Evolutionary conservation across 2,113 vertebrate genomes (phyloP), one percentile per base, ranked within the genome.

Genomic region (Hemiprocne comata): DNA sequence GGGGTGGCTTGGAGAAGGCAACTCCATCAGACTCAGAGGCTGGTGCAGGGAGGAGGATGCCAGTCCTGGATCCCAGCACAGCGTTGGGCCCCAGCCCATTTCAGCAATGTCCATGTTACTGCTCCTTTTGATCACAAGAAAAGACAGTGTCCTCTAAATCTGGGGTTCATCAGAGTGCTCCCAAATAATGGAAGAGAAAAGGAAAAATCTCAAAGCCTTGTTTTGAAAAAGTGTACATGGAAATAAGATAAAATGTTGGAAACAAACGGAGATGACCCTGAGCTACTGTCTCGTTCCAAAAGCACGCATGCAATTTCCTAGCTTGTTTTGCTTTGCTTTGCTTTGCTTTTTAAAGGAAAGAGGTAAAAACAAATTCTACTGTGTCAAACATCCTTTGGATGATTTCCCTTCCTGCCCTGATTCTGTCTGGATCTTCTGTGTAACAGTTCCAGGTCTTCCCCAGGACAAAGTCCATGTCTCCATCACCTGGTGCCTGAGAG

Each of bases 201-300:
- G 71, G 46, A 66, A 93, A 76, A 88, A 50, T 20, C 61, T 44
- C 2, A 75, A 77, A 85, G n/a, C 44, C 58, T 75, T 82, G 62
- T 81, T 95, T 91, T 78, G 84, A 78, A 75, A 94, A 54, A 94
- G 50, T 42, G 75, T 23, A 29, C 64, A 66, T 1, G 62, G 93
- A 96, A 95, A 89, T 40, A 92, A 97, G 86, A 95, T 93, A 72
- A 89, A 92, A 91, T n/a, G 38, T 76, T 95, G 87, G 80, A 69
- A 92, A 78, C 64, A 95, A 96, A 92, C 86, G 92, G 13, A 78
- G 66, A 91, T 92, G 94, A 95, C 94, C 93, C 81, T 95, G 89
- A 91, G 87, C 84, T 91, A 57, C 84, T 72, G 66, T 70, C 95
- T 96, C 94, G 85, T 82, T 73, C 84, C 89, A 65, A 89, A 96